Conservation (phyloP, 2,888 invertebrate genomes). For the Synergus gifuensis region DNA sequence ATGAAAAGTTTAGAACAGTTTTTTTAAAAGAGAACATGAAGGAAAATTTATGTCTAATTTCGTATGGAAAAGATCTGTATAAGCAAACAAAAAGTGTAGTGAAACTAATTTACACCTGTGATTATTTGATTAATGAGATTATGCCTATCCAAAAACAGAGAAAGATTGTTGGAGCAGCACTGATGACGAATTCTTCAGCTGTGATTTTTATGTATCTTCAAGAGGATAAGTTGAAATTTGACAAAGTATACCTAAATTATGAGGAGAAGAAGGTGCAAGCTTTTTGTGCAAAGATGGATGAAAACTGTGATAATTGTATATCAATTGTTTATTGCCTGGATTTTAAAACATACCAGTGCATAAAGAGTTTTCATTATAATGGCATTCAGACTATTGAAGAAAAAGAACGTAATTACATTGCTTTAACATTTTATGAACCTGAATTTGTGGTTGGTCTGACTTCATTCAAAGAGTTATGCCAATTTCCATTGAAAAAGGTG, state of each 20-base stretch:
- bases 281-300: slow-evolving; percentile 59
- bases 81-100: slow-evolving; percentile 53
- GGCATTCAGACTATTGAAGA: slow-evolving; percentile 46
- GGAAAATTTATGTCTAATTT: slow-evolving; percentile 63
- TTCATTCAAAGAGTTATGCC: slow-evolving; percentile 18
- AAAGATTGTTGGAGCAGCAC: slow-evolving; percentile 59
- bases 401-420: slow-evolving; percentile 56
- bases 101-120: slow-evolving; percentile 61
- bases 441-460: slow-evolving; percentile 62
- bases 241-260: slow-evolving; percentile 60
- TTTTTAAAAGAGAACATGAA: slow-evolving; percentile 46
- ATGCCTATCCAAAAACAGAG: slow-evolving; percentile 55
- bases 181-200: slow-evolving; percentile 54
- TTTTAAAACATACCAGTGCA: slow-evolving; percentile 58
- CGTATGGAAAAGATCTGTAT: slow-evolving; percentile 62
- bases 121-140: slow-evolving; percentile 61
- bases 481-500: slow-evolving; percentile 41
- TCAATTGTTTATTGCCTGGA: slow-evolving; percentile 65
- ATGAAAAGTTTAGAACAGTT: slow-evolving; percentile 52
- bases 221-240: slow-evolving; percentile 59
- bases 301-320: slow-evolving; percentile 50
- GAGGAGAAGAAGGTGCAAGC: slow-evolving; percentile 46
- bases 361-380: slow-evolving; percentile 54
- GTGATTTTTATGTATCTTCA: slow-evolving; percentile 60
- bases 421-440: slow-evolving; percentile 61